Evolutionary conservation across 2,113 vertebrate genomes (phyloP).

Genomic region (Cyanocitta stelleri): DNA sequence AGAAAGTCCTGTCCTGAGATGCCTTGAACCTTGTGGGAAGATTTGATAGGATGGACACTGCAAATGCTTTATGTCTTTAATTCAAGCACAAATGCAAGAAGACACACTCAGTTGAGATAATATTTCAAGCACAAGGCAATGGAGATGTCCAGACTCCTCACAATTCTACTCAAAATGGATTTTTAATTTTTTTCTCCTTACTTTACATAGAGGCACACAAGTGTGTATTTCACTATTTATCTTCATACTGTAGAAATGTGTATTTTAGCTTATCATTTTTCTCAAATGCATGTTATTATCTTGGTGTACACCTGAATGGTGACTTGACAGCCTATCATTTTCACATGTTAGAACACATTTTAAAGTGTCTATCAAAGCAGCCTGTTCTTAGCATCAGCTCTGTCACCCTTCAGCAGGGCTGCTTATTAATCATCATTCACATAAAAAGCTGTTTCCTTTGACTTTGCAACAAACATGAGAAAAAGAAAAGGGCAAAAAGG

Average conservation of each 20-base stretch:
- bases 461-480: neutral
- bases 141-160: neutral
- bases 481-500: neutral
- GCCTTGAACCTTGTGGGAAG: neutral
- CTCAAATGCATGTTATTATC: conserved; percentile 48
- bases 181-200: neutral
- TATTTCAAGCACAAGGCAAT: neutral
- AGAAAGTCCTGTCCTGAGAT: neutral
- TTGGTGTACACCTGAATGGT: conserved; percentile 28
- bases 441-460: conserved; percentile 59
- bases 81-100: neutral
- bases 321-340: conserved; percentile 65
- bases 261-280: conserved; percentile 33
- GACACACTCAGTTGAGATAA: neutral
- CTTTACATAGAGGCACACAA: neutral
- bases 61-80: neutral
- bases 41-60: neutral
- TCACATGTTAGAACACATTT: conserved; percentile 63
- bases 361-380: conserved; percentile 44
- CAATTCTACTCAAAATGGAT: neutral
- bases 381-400: conserved; percentile 32
- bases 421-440: conserved; percentile 62
- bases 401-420: conserved; percentile 20
- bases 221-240: conserved; percentile 23
- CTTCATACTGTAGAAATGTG: conserved; percentile 22